A percentile compares a stretch with the other conserved stretches of the same genome.
Conservation (phyloP, 2,113 vertebrate genomes). For the Motacilla alba region DNA sequence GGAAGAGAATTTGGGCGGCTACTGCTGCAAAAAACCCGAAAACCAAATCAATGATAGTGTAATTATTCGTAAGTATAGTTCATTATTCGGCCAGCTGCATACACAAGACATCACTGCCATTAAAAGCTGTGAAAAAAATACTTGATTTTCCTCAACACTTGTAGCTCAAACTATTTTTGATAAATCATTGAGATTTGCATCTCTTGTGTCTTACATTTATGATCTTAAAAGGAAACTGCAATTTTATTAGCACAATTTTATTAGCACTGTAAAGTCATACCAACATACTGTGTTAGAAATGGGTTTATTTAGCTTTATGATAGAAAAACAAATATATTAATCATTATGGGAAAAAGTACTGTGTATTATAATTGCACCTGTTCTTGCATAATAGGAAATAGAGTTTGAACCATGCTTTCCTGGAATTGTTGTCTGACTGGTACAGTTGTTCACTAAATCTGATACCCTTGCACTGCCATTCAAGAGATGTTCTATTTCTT, state of each 20-base stretch:
- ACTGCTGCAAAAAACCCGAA: neutral
- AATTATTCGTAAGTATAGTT: conserved; percentile 12
- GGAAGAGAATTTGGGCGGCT: neutral
- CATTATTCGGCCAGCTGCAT: neutral
- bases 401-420: conserved; percentile 36
- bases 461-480: neutral
- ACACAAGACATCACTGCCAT: neutral
- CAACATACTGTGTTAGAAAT: neutral
- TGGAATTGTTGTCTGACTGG: conserved; percentile 58
- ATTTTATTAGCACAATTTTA: neutral
- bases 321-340: conserved; percentile 6
- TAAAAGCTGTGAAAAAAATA: neutral
- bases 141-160: neutral
- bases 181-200: neutral
- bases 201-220: neutral
- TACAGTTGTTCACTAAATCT: neutral
- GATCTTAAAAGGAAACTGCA: neutral
- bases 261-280: neutral
- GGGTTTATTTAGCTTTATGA: neutral
- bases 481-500: conserved; percentile 5
- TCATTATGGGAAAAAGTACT: neutral
- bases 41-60: neutral
- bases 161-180: neutral
- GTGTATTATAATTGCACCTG: conserved; percentile 48
- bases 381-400: conserved; percentile 57